Evolutionary conservation across 2,888 invertebrate genomes (phyloP), one percentile per base, ranked within the genome.

Genomic region (Lasiommata megera): DNA sequence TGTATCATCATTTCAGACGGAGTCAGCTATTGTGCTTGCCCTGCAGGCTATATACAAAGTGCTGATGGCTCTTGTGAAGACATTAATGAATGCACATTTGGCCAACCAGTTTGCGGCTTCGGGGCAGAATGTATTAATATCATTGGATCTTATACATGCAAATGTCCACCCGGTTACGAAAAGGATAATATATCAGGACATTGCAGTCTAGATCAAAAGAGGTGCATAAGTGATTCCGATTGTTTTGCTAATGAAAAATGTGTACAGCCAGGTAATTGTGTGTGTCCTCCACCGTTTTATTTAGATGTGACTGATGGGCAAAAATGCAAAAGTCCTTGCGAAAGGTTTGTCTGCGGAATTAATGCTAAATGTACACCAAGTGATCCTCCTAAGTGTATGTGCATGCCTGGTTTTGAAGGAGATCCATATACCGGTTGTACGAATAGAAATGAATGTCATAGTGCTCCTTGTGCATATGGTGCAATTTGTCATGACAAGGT

Each of bases 21-120:
- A 50, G 95, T 97, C 1, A 97, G 97, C 78, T 98, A 98, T 76
- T 98, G 98, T 72, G 97, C 97, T 50, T 98, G 98, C 77, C 97
- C 97, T 6, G 94, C 96, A 76, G 97, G 98, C 12, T 97, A 93
- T 78, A 93, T 94, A 58, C 95, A 96, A 17, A 93, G 93, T 56
- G 74, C 91, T 1, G 96, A 97, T 72, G 96, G 97, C 12, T 93
- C 95, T n/a, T 97, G 97, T 74, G 92, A 93, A 80, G 97, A 97
- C 79, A 93, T 96, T 46, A 94, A 97, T 75, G 97, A 97, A 82
- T 97, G 97, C 72, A 89, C 91, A 44, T 95, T 96, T 71, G 94
- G 94, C 6, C 93, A 93, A 64, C 92, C 94, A 61, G 93, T 94
- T 8, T 98, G 98, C 77, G 97, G 96, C 3, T 96, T 95, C 73